A percentile compares a stretch with the other conserved stretches of the same genome.
These are phyloP conservation scores for Nemurella pictetii DNA, from an alignment of 2,888 invertebrate species.

Conservation along the genomic window DNA sequence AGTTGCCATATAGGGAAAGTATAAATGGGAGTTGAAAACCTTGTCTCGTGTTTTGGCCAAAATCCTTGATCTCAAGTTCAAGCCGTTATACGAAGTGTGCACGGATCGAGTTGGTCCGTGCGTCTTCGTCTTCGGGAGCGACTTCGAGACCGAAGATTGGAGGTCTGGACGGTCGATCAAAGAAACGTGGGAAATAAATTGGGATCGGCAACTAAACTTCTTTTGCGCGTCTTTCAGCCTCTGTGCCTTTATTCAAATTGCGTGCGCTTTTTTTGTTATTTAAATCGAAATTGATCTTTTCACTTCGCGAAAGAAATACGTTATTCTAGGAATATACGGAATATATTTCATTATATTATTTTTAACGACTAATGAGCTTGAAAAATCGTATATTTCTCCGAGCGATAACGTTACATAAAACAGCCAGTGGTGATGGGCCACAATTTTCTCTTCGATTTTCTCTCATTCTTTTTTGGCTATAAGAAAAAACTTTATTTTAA, in stretches of 20 bases:
- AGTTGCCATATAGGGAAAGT: slow-evolving; percentile 24
- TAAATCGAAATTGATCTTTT: neutral
- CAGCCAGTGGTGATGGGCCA: neutral
- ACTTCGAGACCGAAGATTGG: neutral
- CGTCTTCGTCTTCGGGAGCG: no score
- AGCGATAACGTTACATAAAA: neutral
- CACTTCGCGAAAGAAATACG: neutral
- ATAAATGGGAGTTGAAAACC: slow-evolving; percentile 25
- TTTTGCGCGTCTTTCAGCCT: neutral
- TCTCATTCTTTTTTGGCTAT: neutral
- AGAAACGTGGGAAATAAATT: slow-evolving; percentile 12
- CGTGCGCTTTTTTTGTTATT: slow-evolving; percentile 10
- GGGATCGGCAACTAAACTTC: neutral
- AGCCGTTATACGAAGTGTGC: neutral
- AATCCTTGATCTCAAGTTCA: slow-evolving; percentile 29
- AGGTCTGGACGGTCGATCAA: neutral
- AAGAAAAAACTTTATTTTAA: neutral
- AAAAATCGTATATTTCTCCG: no score
- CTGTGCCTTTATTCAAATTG: neutral
- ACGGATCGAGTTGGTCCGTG: neutral
- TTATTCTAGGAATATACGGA: no score
- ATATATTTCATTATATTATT: no score
- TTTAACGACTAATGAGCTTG: no score
- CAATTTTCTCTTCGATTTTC: neutral
- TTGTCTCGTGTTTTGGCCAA: slow-evolving; percentile 18